Percentiles rank a stretch among this genome's conserved stretches.
Evolutionary conservation across 2,797 vertebrate genomes (phyloP).

Genomic region (Myripristis jacobus): DNA sequence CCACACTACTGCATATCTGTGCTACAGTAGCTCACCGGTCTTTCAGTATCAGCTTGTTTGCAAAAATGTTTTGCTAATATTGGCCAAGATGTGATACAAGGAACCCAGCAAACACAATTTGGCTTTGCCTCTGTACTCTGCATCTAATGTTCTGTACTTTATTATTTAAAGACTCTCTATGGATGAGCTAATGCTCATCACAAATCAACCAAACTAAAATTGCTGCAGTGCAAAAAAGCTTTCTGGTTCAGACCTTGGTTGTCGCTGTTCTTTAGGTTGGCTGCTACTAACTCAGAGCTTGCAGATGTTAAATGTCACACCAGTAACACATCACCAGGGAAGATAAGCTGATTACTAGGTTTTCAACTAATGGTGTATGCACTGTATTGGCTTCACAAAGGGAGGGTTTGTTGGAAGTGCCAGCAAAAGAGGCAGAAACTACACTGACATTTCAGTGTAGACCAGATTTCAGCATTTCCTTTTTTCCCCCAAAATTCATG

Average conservation of each 20-base stretch:
- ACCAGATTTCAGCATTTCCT: conserved; percentile 2
- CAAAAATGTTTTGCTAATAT: no score
- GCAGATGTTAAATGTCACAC: conserved; percentile 1
- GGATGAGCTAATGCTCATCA: no score
- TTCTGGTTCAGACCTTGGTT: no score
- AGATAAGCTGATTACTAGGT: no score
- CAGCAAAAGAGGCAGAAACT: conserved; percentile 1
- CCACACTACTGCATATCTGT: no score
- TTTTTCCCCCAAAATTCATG: not conserved
- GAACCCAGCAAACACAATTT: not conserved
- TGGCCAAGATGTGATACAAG: not conserved
- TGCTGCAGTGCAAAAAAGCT: not conserved
- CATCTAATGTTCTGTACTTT: conserved; percentile 5
- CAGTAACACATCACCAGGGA: no score
- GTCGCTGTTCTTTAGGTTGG: no score
- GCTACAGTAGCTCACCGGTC: no score
- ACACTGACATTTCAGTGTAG: not conserved
- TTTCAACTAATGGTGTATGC: no score
- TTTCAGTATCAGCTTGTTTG: no score
- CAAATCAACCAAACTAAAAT: no score
- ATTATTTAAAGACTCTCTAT: no score
- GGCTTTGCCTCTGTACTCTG: not conserved
- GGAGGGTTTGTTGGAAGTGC: conserved; percentile 6
- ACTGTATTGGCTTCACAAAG: not conserved
- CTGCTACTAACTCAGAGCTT: not conserved